phyloP scores from a whole-genome alignment of 2,113 vertebrate species.

The Paramisgurnus dabryanus region DNA sequence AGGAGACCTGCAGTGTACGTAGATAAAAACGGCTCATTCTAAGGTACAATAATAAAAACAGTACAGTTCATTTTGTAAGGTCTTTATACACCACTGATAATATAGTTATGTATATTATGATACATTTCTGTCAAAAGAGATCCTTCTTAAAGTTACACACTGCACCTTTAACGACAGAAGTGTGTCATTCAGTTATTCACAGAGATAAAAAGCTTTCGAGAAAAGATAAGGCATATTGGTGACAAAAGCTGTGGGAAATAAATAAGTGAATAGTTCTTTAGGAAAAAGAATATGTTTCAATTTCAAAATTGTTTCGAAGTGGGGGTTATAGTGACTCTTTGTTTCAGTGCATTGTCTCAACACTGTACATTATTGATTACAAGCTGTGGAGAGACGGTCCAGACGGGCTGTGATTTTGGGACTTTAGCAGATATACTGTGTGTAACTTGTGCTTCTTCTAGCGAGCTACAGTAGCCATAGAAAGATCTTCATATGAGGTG shows the following conservation, averaged over 20 bases:
- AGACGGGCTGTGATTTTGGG: conserved; percentile 19
- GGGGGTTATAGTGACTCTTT: not conserved
- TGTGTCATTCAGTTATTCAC: conserved; percentile 12
- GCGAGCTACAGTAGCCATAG: not conserved
- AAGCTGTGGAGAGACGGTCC: not conserved
- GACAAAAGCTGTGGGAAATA: not conserved
- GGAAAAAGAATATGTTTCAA: not conserved
- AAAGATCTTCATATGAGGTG: conserved; percentile 22
- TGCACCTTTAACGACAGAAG: conserved; percentile 3
- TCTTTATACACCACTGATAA: too few species aligned
- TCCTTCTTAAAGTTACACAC: too few species aligned
- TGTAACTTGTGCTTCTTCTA: conserved; percentile 8
- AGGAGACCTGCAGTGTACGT: too few species aligned
- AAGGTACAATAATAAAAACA: too few species aligned
- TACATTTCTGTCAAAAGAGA: too few species aligned
- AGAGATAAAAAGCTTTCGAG: conserved; percentile 9
- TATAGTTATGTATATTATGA: too few species aligned
- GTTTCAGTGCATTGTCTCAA: conserved; percentile 6
- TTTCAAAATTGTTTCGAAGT: conserved; percentile 20
- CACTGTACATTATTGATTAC: conserved; percentile 35
- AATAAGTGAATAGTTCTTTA: not conserved
- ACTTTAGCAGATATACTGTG: not conserved
- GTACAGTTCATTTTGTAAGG: too few species aligned
- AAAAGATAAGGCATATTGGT: not conserved
- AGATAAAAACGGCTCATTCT: too few species aligned